phyloP scores from a whole-genome alignment of 2,888 invertebrate genomes.

The Erynnis tages region DNA sequence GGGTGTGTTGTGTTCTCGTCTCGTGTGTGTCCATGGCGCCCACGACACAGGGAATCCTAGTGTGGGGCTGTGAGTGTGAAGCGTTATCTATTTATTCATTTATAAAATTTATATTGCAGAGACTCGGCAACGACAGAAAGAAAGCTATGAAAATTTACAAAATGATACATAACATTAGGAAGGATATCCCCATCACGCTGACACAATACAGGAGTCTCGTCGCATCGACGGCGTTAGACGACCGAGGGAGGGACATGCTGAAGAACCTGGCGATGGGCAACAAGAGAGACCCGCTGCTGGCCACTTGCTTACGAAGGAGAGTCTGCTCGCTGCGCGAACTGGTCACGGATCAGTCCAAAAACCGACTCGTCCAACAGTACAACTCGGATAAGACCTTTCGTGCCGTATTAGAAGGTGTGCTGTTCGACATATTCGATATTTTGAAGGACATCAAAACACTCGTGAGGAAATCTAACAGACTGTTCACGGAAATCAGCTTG shows the following conservation, averaged over 20 bases:
- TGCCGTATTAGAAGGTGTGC: conserved; percentile 20
- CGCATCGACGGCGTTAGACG: background rate
- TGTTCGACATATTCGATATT: conserved; percentile 28
- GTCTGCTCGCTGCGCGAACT: conserved; percentile 7
- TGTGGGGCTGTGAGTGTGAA: no score
- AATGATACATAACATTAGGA: conserved; percentile 16
- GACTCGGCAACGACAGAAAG: no score
- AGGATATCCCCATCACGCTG: conserved; percentile 2
- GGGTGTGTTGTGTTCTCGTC: no score
- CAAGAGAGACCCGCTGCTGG: conserved; percentile 12
- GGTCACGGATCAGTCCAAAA: conserved; percentile 6
- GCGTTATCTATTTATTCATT: no score
- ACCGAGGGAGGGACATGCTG: conserved; percentile 14
- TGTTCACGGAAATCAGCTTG: conserved; percentile 25
- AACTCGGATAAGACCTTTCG: conserved; percentile 23
- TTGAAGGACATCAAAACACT: conserved; percentile 15
- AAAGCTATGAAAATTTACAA: no score
- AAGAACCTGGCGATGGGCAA: conserved; percentile 15
- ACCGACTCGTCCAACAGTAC: conserved; percentile 15
- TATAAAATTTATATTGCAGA: no score
- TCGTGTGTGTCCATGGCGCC: no score
- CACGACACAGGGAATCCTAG: no score
- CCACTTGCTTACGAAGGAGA: conserved; percentile 19
- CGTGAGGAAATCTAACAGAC: conserved; percentile 20
- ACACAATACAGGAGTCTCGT: conserved; percentile 7